Percentiles rank a stretch among this genome's conserved stretches.
Evolutionary conservation across 2,888 invertebrate genomes (phyloP).

Genomic region (Camponotus fellah): DNA sequence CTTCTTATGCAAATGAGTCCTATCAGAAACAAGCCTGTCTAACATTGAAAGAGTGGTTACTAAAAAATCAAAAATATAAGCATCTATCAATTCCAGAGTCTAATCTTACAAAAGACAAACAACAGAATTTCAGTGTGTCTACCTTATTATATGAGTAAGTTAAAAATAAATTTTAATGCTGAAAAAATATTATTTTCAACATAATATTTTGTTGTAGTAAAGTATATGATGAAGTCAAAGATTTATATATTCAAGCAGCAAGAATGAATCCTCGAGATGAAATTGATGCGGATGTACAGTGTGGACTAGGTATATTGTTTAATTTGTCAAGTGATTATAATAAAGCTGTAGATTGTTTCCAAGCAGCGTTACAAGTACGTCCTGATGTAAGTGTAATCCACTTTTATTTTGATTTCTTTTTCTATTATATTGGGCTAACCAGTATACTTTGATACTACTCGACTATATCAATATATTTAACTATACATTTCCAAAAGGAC

Average conservation of each 20-base stretch:
- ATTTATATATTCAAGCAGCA: constrained; percentile 93
- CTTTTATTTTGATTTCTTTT: constrained; percentile 4
- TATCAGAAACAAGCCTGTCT: constrained; percentile 96
- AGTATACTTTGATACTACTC: constrained; percentile 1
- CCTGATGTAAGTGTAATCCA: constrained; percentile 88
- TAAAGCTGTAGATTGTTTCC: constrained; percentile 98
- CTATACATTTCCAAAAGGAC: constrained; percentile 88
- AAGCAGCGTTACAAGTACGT: constrained; percentile 94
- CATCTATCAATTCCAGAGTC: constrained; percentile 89
- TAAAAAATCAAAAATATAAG: constrained; percentile 93
- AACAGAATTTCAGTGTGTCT: constrained; percentile 83
- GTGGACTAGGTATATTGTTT: constrained; percentile 97
- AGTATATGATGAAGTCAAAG: constrained; percentile 90
- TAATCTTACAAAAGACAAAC: constrained; percentile 76
- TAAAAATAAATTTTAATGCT: background rate
- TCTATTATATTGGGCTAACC: background rate
- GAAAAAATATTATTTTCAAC: constrained; percentile 10
- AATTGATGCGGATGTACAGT: constrained; percentile 96
- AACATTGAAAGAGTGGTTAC: constrained; percentile 92
- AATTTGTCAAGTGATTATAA: constrained; percentile 97
- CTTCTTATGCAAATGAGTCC: constrained; percentile 98
- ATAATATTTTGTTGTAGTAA: constrained; percentile 83
- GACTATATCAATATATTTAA: background rate
- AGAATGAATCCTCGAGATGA: constrained; percentile 90
- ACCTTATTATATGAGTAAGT: constrained; percentile 84